These are phyloP conservation scores for Melanophora roralis DNA, from an alignment of 2,888 invertebrate species.

Conservation along the genomic window DNA sequence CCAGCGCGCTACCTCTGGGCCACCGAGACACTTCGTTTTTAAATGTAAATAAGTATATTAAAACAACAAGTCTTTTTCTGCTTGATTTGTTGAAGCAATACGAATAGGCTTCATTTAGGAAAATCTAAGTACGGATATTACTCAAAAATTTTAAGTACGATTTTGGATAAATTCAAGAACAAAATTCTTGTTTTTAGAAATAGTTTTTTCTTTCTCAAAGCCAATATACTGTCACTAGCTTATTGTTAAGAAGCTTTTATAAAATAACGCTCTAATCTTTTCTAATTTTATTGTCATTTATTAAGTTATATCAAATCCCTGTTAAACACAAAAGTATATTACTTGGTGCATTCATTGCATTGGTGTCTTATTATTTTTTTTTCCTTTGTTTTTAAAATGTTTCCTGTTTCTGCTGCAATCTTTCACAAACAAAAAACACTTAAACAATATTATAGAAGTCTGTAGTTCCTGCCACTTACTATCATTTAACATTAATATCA, in stretches of 20 bases:
- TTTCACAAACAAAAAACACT: conserved; percentile 17
- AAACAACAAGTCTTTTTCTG: too few species aligned
- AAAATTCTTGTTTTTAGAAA: too few species aligned
- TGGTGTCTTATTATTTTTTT: conserved; percentile 10
- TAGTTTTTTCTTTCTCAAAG: not conserved
- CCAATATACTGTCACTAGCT: not conserved
- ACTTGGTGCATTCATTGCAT: not conserved
- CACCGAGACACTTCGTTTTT: too few species aligned
- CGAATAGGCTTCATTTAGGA: too few species aligned
- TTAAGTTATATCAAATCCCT: too few species aligned
- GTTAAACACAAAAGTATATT: conserved; percentile 20
- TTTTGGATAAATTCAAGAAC: too few species aligned
- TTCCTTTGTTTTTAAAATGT: not conserved
- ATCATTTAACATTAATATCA: conserved; percentile 10
- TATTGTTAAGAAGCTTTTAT: not conserved
- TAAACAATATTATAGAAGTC: conserved; percentile 4
- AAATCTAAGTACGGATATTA: too few species aligned
- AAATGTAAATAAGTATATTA: too few species aligned
- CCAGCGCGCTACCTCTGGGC: too few species aligned
- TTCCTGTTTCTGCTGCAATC: conserved; percentile 15
- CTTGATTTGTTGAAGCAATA: too few species aligned
- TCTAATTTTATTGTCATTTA: conserved; percentile 11
- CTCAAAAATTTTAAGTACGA: too few species aligned
- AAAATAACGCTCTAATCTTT: not conserved
- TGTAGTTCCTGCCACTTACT: not conserved